Evolutionary conservation across 2,888 invertebrate genomes (phyloP), one percentile per base, ranked within the genome.

Genomic region (Agrenia bidenticulata): DNA sequence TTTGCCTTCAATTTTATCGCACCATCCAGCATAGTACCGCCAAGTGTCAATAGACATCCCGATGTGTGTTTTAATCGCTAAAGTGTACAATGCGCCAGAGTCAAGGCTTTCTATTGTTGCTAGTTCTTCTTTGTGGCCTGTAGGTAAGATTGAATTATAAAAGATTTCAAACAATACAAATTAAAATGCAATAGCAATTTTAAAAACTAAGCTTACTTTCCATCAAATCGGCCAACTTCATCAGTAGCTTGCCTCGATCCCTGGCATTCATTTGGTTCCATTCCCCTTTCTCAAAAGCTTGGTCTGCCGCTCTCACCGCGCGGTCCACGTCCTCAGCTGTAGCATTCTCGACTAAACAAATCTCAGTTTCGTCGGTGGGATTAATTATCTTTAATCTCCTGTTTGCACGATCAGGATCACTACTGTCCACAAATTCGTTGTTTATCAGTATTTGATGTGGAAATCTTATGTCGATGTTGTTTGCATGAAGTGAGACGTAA

Each of bases 41-140:
- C 95, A 96, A 0, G 94, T 94, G 78, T 96, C 95, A 58, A 97
- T 94, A 17, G 95, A 95, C 97, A 98, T 97, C 62, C 97, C 97
- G 4, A 98, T 84, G 81, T 97, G 97, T 0, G 97, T 97, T 80
- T 98, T 98, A 17, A 97, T 80, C 0, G 97, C 97, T 54, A 98
- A 82, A 0, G 97, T 97, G 81, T 97, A 98, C 0, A 98, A 97
- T 0, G 97, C 97, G 0, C 97, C 97, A 0, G 94, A 94, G 81
- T 97, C 97, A 1, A 96, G 84, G 0, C 89, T 87, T 79, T 98
- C 97, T 23, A 98, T 87, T 0, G 95, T 96, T 0, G 97, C 97
- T 74, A 98, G 80, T 78, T 98, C 96, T 79, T 96, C 95, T 79
- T 92, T 92, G 80, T 95, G 89, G 77, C 91, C 82, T 70, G 4